These are phyloP conservation scores for Megastigmus dorsalis DNA, from an alignment of 2,888 invertebrate genomes.

Conservation along the genomic window DNA sequence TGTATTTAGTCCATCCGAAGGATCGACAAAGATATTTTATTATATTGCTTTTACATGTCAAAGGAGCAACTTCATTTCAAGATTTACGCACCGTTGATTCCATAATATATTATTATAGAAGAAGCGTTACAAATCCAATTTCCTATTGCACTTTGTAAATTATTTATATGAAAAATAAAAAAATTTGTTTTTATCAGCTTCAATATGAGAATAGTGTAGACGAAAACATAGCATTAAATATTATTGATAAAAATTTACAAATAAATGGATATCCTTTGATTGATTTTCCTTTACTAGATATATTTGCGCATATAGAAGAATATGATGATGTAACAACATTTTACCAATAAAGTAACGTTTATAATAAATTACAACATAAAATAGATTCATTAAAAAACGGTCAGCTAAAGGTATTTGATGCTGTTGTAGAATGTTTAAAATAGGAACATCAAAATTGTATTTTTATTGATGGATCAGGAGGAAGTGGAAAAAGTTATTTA, in stretches of 20 bases:
- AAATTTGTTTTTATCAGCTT: not conserved
- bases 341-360: no score
- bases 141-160: no score
- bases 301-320: not conserved
- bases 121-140: no score
- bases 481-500: conserved; percentile 6
- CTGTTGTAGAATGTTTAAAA: not conserved
- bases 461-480: not conserved
- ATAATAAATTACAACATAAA: not conserved
- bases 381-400: not conserved
- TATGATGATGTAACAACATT: not conserved
- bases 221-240: not conserved
- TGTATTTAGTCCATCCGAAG: no score
- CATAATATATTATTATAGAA: no score
- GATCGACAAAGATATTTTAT: no score
- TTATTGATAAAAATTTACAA: no score
- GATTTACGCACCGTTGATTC: no score
- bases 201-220: not conserved
- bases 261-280: no score
- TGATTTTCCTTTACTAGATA: no score
- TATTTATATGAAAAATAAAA: not conserved
- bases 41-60: no score
- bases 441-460: not conserved
- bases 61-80: no score
- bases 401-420: not conserved